Percentiles rank a stretch among this genome's conserved stretches.
These are phyloP conservation scores for Aurelia coerulea DNA, from an alignment of 30 jellyfish, hydroid and myxozoan species.

Conservation along the genomic window DNA sequence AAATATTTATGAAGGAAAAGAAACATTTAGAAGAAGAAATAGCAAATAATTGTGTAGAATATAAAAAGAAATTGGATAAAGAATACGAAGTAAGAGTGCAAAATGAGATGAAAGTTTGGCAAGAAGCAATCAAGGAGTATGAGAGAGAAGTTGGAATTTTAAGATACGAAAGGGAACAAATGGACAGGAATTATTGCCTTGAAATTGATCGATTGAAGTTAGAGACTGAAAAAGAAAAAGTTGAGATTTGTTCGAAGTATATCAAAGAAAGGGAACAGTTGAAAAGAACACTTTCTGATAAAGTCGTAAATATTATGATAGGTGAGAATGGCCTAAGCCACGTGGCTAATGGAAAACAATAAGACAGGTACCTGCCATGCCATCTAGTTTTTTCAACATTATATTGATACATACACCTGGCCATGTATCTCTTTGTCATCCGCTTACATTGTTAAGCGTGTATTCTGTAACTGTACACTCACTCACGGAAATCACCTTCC, in stretches of 20 bases:
- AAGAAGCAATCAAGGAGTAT: conserved; percentile 81
- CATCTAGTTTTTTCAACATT: not conserved
- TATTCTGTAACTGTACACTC: too few species aligned
- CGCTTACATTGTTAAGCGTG: too few species aligned
- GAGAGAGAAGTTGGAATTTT: conserved; percentile 86
- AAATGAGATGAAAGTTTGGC: conserved; percentile 89
- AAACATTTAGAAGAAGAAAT: conserved; percentile 69
- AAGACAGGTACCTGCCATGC: conserved; percentile 2
- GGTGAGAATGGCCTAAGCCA: conserved; percentile 31
- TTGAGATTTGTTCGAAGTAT: conserved; percentile 49
- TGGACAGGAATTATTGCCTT: conserved; percentile 90
- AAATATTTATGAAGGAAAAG: conserved; percentile 79
- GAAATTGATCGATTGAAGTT: conserved; percentile 84
- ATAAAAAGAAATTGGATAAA: conserved; percentile 60
- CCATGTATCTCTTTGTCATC: too few species aligned
- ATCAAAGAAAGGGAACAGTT: conserved; percentile 58
- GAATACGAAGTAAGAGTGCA: conserved; percentile 73
- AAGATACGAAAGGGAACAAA: conserved; percentile 82
- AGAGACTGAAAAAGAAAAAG: conserved; percentile 84
- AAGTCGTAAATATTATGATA: conserved; percentile 21
- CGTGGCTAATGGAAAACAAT: conserved; percentile 26
- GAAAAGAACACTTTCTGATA: conserved; percentile 54
- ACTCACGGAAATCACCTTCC: too few species aligned
- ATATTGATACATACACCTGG: too few species aligned
- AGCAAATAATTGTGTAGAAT: conserved; percentile 46